Evolutionary conservation across 2,113 vertebrate genomes (phyloP).

Genomic region (Trematocara stigmaticum): DNA sequence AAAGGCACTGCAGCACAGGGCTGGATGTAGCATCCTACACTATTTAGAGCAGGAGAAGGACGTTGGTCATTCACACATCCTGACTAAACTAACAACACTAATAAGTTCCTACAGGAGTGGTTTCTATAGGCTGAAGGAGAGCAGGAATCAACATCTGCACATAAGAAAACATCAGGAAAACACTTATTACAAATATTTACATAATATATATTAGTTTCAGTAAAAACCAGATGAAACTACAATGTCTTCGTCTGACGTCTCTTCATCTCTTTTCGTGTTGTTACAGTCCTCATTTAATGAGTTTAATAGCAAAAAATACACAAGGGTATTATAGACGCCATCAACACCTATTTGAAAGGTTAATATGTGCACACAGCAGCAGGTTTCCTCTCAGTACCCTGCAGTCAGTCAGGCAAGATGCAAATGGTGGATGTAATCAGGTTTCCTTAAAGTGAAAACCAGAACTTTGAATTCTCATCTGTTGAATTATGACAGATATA

Average conservation of each 20-base stretch:
- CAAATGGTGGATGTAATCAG: background rate
- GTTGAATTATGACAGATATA: background rate
- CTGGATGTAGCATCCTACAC: background rate
- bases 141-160: background rate
- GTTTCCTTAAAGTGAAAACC: background rate
- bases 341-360: background rate
- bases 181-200: background rate
- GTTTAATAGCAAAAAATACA: background rate
- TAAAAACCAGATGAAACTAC: background rate
- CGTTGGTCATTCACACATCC: background rate
- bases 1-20: background rate
- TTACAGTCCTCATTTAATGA: background rate
- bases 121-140: background rate
- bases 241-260: background rate
- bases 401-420: background rate
- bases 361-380: background rate
- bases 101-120: background rate
- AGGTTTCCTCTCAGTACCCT: background rate
- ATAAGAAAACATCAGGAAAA: background rate
- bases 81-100: background rate
- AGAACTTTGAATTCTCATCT: background rate
- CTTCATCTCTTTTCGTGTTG: background rate
- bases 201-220: background rate
- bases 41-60: background rate
- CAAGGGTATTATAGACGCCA: background rate